Base-by-base conservation (phyloP, 2,113 vertebrate species). In the Poecilia latipinna region DNA sequence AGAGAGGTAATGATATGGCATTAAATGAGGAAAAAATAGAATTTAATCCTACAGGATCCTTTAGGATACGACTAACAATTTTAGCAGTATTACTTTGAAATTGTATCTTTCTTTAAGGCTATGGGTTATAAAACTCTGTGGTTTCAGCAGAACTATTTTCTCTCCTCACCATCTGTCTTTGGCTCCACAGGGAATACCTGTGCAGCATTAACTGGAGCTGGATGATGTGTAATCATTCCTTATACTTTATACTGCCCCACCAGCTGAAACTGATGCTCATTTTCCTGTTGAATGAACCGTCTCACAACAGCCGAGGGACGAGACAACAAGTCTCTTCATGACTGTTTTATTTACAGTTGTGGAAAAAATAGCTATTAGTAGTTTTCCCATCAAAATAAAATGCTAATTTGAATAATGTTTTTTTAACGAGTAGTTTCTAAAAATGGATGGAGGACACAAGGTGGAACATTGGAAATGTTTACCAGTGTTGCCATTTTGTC, bases 281-380 rank as follows among this genome's bases (percentile, higher is more conserved):
- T 94, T 94, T 95, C 92, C 89, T 90, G 92, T 92, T 93, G 93
- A 92, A 79, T 94, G 93, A 93, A 92, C 89, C 83, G 74, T 89
- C 87, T 85, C 83, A 72, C 72, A 84, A 83, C 79, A 79, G 80
- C 68, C 68, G 61, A 68, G 75, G 70, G 33, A 79, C 62, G 48
- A 77, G 80, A 85, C 76, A 77, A 77, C 61, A 75, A 79, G 80
- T 85, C 79, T 87, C 77, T 77, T 84, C 74, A 71, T 19, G 75
- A 61, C 44, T 72, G 74, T 12, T 82, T 77, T 61, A 77, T 77
- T 64, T 77, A 67, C 60, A 66, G 54, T 48, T 10, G 64, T 51
- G 66, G 66, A 54, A 37, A 84, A 80, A 85, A 83, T 54, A 84
- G 70, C 48, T 15, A 29, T 74, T 69, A 57, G 68, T 70, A 61